Evolutionary conservation across 2,888 invertebrate genomes (phyloP), one percentile per base, ranked within the genome.

Genomic region (Galerucella calmariensis): DNA sequence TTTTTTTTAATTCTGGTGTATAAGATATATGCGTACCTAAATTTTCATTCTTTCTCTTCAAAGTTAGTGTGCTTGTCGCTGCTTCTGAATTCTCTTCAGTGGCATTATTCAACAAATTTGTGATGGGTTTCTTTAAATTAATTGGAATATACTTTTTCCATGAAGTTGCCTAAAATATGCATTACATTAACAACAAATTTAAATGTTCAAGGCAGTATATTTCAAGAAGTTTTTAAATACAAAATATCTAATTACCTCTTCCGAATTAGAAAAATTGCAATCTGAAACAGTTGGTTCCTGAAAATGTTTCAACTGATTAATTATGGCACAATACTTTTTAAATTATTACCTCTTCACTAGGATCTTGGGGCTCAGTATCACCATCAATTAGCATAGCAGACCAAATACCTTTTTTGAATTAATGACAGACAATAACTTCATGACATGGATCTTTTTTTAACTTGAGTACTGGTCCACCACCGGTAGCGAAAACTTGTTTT

Each of bases 201-300:
- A 16, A 53, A 53, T 53, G 8, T 14, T 53, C 16, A 53, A 53
- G 16, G 20, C 20, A 20, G 20, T 20, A 20, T 20, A 1, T 20
- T 20, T 20, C 20, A 20, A 20, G 11, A 48, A 12, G 14, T 48
- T 53, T 53, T 53, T 1, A 14, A 53, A 53, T 53, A 53, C 53
- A 53, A 53, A 53, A 53, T 53, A 53, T 53, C 14, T 53, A 53
- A 53, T 53, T 53, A 53, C 53, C 53, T 53, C 53, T 53, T 53
- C 8, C 5, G n/a, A 53, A 53, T 53, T 5, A 53, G 16, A 53
- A 53, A 53, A 53, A 53, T 53, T 53, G 53, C 48, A 48, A 48
- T 48, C 48, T 48, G 48, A 48, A 48, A 48, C 48, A 48, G 48
- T 48, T 48, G 48, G 48, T 48, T 14, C 48, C 48, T 14, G 11